Evolutionary conservation across 2,113 vertebrate genomes (phyloP).

Genomic region (Pomatorhinus ruficollis): DNA sequence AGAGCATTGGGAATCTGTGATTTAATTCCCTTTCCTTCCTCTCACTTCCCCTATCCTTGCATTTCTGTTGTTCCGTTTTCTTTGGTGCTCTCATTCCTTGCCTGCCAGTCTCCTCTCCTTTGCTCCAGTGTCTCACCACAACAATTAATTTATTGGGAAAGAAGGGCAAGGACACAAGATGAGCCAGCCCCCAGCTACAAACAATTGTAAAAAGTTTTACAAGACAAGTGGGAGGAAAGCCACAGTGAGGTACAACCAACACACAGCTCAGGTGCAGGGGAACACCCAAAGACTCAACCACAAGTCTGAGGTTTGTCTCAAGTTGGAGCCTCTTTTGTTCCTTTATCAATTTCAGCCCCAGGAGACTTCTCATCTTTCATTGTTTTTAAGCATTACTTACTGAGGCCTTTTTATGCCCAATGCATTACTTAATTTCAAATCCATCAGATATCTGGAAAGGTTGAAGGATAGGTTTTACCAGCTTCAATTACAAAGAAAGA

Average conservation of each 20-base stretch:
- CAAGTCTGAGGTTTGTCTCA: neutral
- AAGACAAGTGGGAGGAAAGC: neutral
- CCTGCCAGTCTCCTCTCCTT: neutral
- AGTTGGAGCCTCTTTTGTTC: neutral
- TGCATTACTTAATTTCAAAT: neutral
- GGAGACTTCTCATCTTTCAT: neutral
- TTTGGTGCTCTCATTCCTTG: neutral
- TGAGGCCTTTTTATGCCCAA: neutral
- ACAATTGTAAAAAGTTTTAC: accelerated
- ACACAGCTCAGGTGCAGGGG: neutral
- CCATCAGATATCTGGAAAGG: neutral
- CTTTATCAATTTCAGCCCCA: neutral
- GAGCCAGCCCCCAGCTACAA: neutral
- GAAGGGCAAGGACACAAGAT: neutral
- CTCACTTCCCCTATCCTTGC: neutral
- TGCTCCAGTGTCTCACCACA: neutral
- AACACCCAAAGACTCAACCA: neutral
- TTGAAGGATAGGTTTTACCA: neutral
- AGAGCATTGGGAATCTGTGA: neutral
- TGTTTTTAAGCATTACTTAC: neutral
- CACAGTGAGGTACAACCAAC: too few species aligned
- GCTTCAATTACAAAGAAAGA: neutral
- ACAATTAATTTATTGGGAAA: neutral
- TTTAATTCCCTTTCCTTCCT: neutral
- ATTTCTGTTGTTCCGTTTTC: neutral